Conservation (phyloP, 2,888 invertebrate genomes). For the Cataglyphis livida region DNA sequence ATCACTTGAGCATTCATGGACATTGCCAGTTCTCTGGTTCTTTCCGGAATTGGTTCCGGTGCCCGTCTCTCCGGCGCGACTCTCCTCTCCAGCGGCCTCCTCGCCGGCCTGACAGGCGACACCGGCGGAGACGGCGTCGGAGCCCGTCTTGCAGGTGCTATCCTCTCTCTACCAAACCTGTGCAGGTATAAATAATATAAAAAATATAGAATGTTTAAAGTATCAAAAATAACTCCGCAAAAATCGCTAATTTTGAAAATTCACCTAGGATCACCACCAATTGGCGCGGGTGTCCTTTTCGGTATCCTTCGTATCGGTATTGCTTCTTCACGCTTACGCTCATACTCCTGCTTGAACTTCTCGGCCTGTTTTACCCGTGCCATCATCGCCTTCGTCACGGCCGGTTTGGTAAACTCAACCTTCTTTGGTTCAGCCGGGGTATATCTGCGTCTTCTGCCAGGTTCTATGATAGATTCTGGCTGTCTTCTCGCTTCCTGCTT, state of each 20-base stretch:
- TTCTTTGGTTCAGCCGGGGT: conserved; percentile 72
- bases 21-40: conserved; percentile 74
- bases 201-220: not conserved
- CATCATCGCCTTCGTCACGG: conserved; percentile 79
- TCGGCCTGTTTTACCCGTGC: conserved; percentile 77
- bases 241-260: not conserved
- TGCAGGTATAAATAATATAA: too few relatives aligned
- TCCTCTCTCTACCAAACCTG: conserved; percentile 64
- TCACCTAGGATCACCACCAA: conserved; percentile 74
- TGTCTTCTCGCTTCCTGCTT: conserved; percentile 25
- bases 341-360: conserved; percentile 67
- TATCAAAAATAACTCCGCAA: not conserved
- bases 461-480: conserved; percentile 52
- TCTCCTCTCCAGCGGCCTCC: not conserved
- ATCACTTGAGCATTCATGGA: conserved; percentile 78
- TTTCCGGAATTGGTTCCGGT: conserved; percentile 55
- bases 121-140: not conserved
- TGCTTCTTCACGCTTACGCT: conserved; percentile 58
- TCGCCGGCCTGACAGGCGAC: conserved; percentile 24
- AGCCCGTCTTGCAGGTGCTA: not conserved
- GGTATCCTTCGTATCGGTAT: conserved; percentile 52
- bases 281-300: conserved; percentile 69
- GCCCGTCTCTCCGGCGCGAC: not conserved
- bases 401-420: conserved; percentile 76
- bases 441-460: conserved; percentile 43